A percentile compares a stretch with the other conserved stretches of the same genome.
phyloP scores from a whole-genome alignment of 2,797 vertebrate species.

The Manis javanica region DNA sequence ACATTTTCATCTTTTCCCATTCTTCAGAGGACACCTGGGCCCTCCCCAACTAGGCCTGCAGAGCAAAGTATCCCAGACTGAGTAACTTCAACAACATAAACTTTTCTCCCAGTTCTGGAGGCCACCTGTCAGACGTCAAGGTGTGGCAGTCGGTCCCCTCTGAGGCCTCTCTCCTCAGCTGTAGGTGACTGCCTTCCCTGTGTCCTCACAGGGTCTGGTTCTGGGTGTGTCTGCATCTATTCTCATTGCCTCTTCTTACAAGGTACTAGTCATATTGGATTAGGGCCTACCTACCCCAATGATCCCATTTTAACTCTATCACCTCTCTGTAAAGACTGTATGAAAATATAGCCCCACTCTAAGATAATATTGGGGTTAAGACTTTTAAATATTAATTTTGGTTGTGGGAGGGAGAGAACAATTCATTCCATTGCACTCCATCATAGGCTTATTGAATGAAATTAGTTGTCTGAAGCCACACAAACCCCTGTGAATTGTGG shows the following conservation, averaged over 20 bases:
- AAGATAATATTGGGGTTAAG: background rate
- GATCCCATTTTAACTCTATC: background rate
- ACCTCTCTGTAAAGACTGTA: background rate
- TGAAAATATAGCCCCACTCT: background rate
- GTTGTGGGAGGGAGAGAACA: background rate
- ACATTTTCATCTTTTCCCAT: too few species aligned
- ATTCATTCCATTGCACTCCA: accelerated
- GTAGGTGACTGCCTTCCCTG: accelerated
- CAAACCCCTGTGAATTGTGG: accelerated
- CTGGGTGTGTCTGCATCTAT: accelerated
- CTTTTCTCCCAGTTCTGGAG: accelerated
- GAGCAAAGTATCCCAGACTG: background rate
- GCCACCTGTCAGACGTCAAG: accelerated
- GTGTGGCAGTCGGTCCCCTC: accelerated
- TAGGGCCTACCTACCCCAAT: background rate
- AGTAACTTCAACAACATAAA: accelerated
- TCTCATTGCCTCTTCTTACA: background rate
- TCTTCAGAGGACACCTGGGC: accelerated
- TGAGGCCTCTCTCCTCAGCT: background rate
- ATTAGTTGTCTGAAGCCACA: background rate
- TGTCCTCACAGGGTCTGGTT: accelerated
- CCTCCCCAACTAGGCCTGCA: accelerated
- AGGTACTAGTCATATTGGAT: background rate
- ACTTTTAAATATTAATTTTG: accelerated
- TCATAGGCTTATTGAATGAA: too few species aligned